phyloP scores from a whole-genome alignment of 2,888 invertebrate species.

The Drosophila meridionalis region DNA sequence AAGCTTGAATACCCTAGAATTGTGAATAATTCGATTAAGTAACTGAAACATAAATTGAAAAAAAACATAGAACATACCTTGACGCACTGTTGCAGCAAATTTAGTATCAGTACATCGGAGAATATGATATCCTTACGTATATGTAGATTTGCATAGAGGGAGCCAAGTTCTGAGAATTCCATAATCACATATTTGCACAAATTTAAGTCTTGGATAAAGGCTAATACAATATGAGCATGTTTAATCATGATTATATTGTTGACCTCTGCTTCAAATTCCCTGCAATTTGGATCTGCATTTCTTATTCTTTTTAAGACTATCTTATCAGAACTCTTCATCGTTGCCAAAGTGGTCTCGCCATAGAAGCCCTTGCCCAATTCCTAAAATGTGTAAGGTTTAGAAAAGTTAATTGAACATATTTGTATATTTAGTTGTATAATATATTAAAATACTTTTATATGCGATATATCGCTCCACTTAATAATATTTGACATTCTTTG shows the following conservation, averaged over 20 bases:
- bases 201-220: fast-evolving
- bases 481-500: no score
- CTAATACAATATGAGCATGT: background rate
- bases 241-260: background rate
- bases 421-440: no score
- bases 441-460: no score
- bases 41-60: background rate
- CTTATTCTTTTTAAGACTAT: background rate
- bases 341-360: background rate
- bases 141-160: background rate
- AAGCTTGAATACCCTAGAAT: slow-evolving; percentile 38
- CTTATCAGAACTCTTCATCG: background rate
- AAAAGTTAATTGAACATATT: no score
- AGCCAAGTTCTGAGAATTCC: background rate
- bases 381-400: no score
- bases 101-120: no score
- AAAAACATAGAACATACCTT: background rate
- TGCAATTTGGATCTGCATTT: background rate
- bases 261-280: background rate
- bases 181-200: background rate
- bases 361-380: background rate
- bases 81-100: background rate
- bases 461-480: no score
- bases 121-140: fast-evolving
- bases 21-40: background rate